phyloP scores from a whole-genome alignment of 1,140 invertebrate species.

The Heliconius eleuchia region DNA sequence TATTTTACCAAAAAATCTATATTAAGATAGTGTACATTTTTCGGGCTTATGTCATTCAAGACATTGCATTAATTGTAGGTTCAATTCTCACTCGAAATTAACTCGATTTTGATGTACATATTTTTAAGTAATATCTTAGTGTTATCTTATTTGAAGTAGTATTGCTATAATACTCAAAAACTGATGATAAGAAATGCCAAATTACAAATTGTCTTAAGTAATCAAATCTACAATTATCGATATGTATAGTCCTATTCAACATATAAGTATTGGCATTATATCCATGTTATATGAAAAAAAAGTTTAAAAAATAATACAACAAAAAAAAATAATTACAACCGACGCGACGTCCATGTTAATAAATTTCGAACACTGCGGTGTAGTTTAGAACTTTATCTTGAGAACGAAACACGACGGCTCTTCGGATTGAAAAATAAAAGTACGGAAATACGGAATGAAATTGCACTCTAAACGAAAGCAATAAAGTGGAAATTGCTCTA shows the following conservation, averaged over 20 bases:
- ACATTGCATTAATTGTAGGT: not conserved
- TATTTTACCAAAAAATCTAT: not conserved
- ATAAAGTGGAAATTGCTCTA: constrained; percentile 32
- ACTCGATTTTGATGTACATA: no score
- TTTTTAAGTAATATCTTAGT: not conserved
- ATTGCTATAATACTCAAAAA: no score
- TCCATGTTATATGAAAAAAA: not conserved
- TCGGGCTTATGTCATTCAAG: no score
- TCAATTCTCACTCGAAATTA: not conserved
- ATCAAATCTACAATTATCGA: no score
- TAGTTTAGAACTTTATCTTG: constrained; percentile 13
- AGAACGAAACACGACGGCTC: constrained; percentile 19
- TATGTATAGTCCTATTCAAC: no score
- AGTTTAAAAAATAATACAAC: not conserved
- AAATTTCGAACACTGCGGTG: constrained; percentile 28
- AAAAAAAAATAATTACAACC: constrained; percentile 25
- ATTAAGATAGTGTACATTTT: no score
- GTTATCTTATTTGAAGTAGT: not conserved
- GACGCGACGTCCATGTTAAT: constrained; percentile 19
- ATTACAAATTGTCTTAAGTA: no score
- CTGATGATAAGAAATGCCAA: no score
- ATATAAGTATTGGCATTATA: not conserved
- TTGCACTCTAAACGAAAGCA: constrained; percentile 23
- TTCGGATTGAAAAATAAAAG: constrained; percentile 31
- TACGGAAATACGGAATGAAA: not conserved